Evolutionary conservation across 2,113 vertebrate species (phyloP).

Genomic region (Cebus imitator): DNA sequence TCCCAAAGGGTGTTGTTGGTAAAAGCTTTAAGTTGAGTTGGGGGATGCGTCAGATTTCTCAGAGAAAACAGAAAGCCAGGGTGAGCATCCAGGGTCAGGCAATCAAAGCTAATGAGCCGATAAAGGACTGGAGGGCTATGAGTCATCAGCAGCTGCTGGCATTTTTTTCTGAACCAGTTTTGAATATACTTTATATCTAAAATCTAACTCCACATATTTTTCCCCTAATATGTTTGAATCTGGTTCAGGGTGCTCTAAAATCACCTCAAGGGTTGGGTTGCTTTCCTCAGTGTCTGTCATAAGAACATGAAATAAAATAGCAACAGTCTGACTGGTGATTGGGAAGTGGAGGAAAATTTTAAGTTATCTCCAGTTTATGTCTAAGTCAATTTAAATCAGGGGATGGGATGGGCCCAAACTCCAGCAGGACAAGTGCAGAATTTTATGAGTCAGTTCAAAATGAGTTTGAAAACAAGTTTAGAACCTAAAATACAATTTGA

Average conservation of each 20-base stretch:
- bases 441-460: constrained; percentile 64
- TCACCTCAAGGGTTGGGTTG: not conserved
- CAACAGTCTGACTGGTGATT: not conserved
- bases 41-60: not conserved
- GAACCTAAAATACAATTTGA: constrained; percentile 63
- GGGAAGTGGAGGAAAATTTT: constrained; percentile 5
- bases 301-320: constrained; percentile 35
- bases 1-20: not conserved
- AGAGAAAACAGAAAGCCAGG: not conserved
- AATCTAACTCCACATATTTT: not conserved
- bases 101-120: constrained; percentile 11
- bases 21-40: not conserved
- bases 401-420: constrained; percentile 16
- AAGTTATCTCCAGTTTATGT: constrained; percentile 58
- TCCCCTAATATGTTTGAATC: not conserved
- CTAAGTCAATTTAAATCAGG: constrained; percentile 49
- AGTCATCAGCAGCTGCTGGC: not conserved
- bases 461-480: constrained; percentile 73
- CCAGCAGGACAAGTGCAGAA: constrained; percentile 48
- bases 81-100: not conserved
- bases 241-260: not conserved
- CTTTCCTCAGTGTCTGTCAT: constrained; percentile 1
- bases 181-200: constrained; percentile 43
- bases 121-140: not conserved
- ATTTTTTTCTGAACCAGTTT: not conserved